Evolutionary conservation across 2,797 vertebrate genomes (phyloP), one percentile per base, ranked within the genome.

Genomic region (Malacoraja senta): DNA sequence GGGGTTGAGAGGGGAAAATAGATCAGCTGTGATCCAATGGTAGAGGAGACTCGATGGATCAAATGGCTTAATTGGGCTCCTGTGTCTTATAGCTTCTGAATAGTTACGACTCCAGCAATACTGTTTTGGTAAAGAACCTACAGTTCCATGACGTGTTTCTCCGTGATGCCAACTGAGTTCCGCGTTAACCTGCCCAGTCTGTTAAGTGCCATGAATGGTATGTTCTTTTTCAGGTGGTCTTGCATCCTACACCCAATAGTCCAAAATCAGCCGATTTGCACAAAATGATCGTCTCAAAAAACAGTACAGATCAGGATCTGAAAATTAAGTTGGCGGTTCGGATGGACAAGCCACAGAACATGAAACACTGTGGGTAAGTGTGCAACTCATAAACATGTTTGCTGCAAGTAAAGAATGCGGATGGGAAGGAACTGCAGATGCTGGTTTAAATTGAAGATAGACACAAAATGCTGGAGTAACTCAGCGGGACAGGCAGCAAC

Each of bases 311-410:
- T 96, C 99, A 99, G 94, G 98, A 99, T 94, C 97, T 99, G 94
- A 98, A 96, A 97, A 99, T 99, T 96, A 99, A 99, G 95, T 97
- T 99, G 95, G 99, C 98, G 0, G 97, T 99, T 94, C 96, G 99
- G 94, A 99, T 99, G 99, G 99, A 99, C 96, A 99, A 99, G 94
- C 99, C 99, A 93, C 99, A 99, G 96, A 99, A 99, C 96, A 99
- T 99, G 98, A 99, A 99, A 94, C 99, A 99, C 96, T 99, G 98
- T 96, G 99, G 99, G 99, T 99, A 97, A 98, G 97, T 93, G 0
- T 65, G n/a, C 15, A 29, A 6, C 24, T 63, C 26, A 8, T 76
- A 58, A 92, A 76, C 53, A 91, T 35, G 38, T 12, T 53, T 15
- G 13, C 10, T 53, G 21, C 24, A 44, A 38, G 61, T 38, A 72